These are phyloP conservation scores for Homarus americanus DNA, from an alignment of 1,140 invertebrate genomes.

Conservation along the genomic window DNA sequence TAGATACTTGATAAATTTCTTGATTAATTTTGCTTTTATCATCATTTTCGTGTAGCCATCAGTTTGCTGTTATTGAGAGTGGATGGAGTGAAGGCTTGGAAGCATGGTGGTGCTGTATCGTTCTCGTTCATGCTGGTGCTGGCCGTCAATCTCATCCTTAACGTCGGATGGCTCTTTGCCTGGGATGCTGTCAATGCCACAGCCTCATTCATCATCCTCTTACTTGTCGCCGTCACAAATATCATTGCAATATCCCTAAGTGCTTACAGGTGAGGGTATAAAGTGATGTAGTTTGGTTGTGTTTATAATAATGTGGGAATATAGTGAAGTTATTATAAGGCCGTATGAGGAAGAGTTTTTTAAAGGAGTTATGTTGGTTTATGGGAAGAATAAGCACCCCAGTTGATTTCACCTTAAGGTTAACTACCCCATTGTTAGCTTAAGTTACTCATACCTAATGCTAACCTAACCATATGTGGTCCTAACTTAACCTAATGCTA, in stretches of 20 bases:
- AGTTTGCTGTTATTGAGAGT: slow-evolving; percentile 11
- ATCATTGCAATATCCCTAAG: slow-evolving; percentile 7
- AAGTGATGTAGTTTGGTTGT: background rate
- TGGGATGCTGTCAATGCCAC: slow-evolving; percentile 19
- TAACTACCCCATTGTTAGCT: no score
- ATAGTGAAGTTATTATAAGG: background rate
- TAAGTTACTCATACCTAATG: no score
- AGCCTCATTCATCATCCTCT: background rate
- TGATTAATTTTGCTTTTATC: background rate
- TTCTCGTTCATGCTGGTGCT: slow-evolving; percentile 14
- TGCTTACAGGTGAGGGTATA: background rate
- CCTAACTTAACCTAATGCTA: no score
- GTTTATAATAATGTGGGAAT: background rate
- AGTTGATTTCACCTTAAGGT: no score
- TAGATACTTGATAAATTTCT: no score
- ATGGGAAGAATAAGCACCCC: no score
- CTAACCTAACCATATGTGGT: no score
- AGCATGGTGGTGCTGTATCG: slow-evolving; percentile 9
- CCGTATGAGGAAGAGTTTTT: no score
- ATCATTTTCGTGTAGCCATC: background rate
- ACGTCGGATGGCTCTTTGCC: slow-evolving; percentile 44
- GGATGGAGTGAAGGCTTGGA: slow-evolving; percentile 4
- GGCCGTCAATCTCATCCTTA: slow-evolving; percentile 28
- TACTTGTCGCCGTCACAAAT: background rate
- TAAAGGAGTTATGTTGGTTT: no score